Evolutionary conservation across 2,888 invertebrate species (phyloP).

Genomic region (Malachius bipustulatus): DNA sequence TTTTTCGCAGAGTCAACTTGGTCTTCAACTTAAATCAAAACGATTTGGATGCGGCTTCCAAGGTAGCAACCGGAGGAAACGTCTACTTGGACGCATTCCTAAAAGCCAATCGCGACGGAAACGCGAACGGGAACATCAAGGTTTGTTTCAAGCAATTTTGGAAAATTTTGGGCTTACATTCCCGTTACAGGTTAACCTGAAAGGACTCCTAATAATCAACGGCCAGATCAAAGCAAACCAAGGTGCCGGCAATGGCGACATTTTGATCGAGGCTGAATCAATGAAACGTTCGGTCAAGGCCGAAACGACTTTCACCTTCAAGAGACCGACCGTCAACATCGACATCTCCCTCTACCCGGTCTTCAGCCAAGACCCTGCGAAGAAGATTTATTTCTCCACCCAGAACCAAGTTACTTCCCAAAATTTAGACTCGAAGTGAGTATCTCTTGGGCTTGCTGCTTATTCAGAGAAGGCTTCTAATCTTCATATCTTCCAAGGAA

Average conservation of each 20-base stretch:
- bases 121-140: slow-evolving; percentile 42
- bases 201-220: slow-evolving; percentile 46
- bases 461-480: slow-evolving; percentile 7
- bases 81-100: slow-evolving; percentile 45
- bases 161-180: too few relatives aligned
- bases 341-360: slow-evolving; percentile 54
- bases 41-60: slow-evolving; percentile 42
- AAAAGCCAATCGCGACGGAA: slow-evolving; percentile 37
- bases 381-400: slow-evolving; percentile 54
- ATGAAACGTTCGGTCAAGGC: slow-evolving; percentile 48
- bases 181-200: too few relatives aligned
- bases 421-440: slow-evolving; percentile 51
- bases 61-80: slow-evolving; percentile 39
- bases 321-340: slow-evolving; percentile 48
- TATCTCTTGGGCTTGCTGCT: slow-evolving; percentile 17
- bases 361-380: slow-evolving; percentile 55
- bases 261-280: slow-evolving; percentile 48
- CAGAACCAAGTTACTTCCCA: slow-evolving; percentile 43
- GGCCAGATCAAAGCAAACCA: slow-evolving; percentile 52
- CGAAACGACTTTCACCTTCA: slow-evolving; percentile 49
- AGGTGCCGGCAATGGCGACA: slow-evolving; percentile 50
- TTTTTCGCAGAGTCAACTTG: slow-evolving; percentile 37
- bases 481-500: slow-evolving; percentile 32
- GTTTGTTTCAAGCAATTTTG: too few relatives aligned
- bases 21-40: slow-evolving; percentile 37